Evolutionary conservation across 2,888 invertebrate species (phyloP), one percentile per base, ranked within the genome.

Genomic region (Hirtodrosophila duncani): DNA sequence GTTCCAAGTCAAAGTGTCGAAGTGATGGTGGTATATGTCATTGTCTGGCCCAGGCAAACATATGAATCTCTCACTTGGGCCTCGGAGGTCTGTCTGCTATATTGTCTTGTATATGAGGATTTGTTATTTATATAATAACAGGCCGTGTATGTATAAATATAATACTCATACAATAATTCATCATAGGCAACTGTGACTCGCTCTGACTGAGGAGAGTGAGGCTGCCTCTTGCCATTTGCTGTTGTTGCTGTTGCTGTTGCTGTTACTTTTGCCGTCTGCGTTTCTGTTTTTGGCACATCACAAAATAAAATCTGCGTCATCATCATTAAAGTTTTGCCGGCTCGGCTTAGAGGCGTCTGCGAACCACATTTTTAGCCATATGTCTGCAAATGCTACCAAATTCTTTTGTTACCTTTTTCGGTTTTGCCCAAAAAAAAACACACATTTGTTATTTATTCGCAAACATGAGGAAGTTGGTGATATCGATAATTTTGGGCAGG

Each of bases 11-110:
- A 27, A 51, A 6, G 9, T 26, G 26, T 26, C 7, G 5, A 3
- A 6, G 26, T 26, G 5, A 26, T 26, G 3, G 7, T 8, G n/a
- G 5, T n/a, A 6, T 4, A 4, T 4, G 26, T 26, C 42, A 62
- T 38, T 59, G 46, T 67, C 63, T 62, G 67, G 74, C 43, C 66
- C 50, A 53, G 57, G 51, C 78, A 72, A 70, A 77, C 69, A 75
- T 45, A 67, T n/a, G n/a, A n/a, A n/a, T n/a, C n/a, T 68, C 44
- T 31, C 26, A 18, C 50, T 5, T 27, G 9, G 41, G 31, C 16
- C 34, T 41, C 23, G n/a, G n/a, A n/a, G n/a, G n/a, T n/a, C n/a
- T n/a, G n/a, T 31, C 13, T 16, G 14, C 18, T 9, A 17, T 17
- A 18, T 29, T 31, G 2, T 6, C 23, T 37, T 17, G 17, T 39